phyloP scores from a whole-genome alignment of 2,888 invertebrate genomes.

The Antheraea assamensis region DNA sequence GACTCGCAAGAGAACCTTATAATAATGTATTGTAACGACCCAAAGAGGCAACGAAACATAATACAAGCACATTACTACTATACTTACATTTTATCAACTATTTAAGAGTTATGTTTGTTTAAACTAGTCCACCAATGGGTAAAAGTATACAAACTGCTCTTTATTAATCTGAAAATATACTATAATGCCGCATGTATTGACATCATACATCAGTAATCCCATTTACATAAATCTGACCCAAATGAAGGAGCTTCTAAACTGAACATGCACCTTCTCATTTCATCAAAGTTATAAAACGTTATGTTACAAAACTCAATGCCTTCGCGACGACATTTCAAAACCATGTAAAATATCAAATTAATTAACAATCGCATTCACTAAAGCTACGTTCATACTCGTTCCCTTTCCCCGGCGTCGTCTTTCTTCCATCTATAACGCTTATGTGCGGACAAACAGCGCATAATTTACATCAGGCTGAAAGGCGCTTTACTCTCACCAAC shows the following conservation, averaged over 20 bases:
- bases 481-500: too few relatives aligned
- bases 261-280: neutral
- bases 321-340: neutral
- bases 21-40: slow-evolving; percentile 14
- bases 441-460: neutral
- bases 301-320: neutral
- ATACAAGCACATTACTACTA: neutral
- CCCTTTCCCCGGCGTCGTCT: neutral
- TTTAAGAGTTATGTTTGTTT: neutral
- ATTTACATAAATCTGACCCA: neutral
- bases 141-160: too few relatives aligned
- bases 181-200: neutral
- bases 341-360: slow-evolving; percentile 1
- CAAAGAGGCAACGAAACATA: slow-evolving; percentile 15
- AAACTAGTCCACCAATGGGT: too few relatives aligned
- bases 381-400: neutral
- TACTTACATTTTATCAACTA: neutral
- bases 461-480: neutral
- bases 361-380: slow-evolving; percentile 3
- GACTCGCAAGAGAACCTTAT: neutral
- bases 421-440: neutral
- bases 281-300: neutral
- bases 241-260: neutral
- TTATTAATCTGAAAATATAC: neutral
- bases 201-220: neutral